Base-by-base conservation (phyloP, 2,888 invertebrate genomes). In the Plebejus argus region DNA sequence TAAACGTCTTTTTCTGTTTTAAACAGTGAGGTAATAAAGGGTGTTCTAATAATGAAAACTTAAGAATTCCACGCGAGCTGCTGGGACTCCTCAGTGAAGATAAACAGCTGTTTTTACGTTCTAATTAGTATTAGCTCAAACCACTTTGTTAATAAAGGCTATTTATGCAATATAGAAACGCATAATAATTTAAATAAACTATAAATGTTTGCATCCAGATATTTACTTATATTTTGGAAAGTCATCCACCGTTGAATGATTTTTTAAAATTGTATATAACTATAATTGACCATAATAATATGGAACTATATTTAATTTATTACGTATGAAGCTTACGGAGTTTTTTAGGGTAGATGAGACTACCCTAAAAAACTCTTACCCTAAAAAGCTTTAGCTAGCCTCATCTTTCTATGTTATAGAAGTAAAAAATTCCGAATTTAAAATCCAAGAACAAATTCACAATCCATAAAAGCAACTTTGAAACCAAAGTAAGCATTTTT, bases 51-150 rank as follows among this genome's bases (percentile, higher is more conserved):
- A 61, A 61, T 23, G 23, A 61, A 66, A 66, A 66, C 66, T 66
- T 66, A 66, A 28, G 66, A 33, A 66, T 66, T 66, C 66, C 66
- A 28, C 15, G 28, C 66, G 28, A 66, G 66, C 66, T 15, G 66
- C 6, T 28, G 18, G 66, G 33, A 66, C 15, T 66, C 33, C 66
- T 28, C 28, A 33, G 15, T 1, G 28, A 33, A 66, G 66, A 66
- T 66, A 66, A 66, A 66, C 28, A 28, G 12, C 66, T 28, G 23
- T 66, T 66, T 66, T 66, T 66, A 66, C 28, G 28, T 28, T 66
- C 28, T 66, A 66, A 66, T 66, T 66, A 66, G 66, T 33, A 33
- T 28, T 15, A 66, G 18, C 28, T 33, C 28, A 15, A 66, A 66
- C 66, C 66, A 28, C 66, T 28, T 28, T 66, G 28, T 66, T 28